A percentile compares a stretch with the other conserved stretches of the same genome.
These are phyloP conservation scores for Australoheros facetus DNA, from an alignment of 2,797 vertebrate species.

Conservation along the genomic window DNA sequence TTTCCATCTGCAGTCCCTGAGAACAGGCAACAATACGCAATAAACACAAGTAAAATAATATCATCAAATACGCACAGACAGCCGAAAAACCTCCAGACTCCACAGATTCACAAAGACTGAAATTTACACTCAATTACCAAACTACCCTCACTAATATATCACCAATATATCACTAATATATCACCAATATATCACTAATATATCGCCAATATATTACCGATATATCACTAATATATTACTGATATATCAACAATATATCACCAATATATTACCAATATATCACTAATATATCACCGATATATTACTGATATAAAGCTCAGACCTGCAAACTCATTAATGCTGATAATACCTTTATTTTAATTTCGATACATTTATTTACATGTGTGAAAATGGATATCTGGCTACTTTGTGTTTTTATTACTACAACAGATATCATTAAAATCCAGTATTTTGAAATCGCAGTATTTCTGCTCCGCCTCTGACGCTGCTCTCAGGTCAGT, in stretches of 20 bases:
- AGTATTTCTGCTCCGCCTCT: neutral
- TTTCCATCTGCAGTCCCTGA: neutral
- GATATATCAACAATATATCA: no score
- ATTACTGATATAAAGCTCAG: no score
- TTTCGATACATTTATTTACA: no score
- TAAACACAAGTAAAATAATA: neutral
- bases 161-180: no score
- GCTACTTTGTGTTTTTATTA: neutral
- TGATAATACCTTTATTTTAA: no score
- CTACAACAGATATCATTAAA: neutral
- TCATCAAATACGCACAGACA: neutral
- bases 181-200: no score
- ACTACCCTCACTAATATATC: neutral
- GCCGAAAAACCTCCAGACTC: neutral
- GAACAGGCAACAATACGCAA: neutral
- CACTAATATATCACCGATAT: no score
- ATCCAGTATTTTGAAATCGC: neutral
- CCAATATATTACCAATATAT: no score
- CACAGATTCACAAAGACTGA: neutral
- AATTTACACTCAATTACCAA: neutral
- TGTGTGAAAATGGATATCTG: no score
- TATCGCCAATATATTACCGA: no score
- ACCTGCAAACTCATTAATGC: no score
- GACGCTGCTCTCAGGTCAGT: neutral
- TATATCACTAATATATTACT: no score